Conservation (phyloP, 2,888 invertebrate genomes). For the Ophion ventricosus region DNA sequence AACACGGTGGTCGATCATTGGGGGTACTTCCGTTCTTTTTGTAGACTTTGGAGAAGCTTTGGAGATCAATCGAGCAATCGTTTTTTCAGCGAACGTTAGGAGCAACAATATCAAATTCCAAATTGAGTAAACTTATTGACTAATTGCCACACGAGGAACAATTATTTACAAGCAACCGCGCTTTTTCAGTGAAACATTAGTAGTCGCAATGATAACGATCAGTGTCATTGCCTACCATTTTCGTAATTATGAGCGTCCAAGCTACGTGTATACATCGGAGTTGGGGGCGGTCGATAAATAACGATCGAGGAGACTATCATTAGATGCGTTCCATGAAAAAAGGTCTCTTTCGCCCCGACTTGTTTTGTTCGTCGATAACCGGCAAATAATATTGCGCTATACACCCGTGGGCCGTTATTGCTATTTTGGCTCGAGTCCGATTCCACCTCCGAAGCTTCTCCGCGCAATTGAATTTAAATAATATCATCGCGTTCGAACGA, state of each 20-base stretch:
- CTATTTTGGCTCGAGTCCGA: neutral
- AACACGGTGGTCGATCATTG: neutral
- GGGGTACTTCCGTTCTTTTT: neutral
- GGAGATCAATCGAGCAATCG: neutral
- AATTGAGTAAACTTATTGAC: neutral
- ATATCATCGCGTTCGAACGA: no score
- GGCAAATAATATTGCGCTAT: neutral
- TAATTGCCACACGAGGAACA: neutral
- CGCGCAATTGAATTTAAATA: neutral
- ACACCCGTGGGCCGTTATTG: neutral
- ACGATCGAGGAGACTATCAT: neutral
- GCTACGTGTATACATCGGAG: no score
- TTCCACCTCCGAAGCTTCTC: neutral
- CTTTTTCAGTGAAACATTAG: neutral
- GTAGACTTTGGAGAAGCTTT: slow-evolving; percentile 4
- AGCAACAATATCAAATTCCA: neutral
- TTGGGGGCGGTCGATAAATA: no score
- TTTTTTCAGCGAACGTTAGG: no score
- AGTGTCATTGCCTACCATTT: neutral
- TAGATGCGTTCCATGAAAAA: neutral
- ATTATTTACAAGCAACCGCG: neutral
- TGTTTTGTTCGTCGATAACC: neutral
- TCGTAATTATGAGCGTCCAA: no score
- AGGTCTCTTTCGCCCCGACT: neutral
- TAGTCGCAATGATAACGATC: neutral